Evolutionary conservation across 2,113 vertebrate species (phyloP).

Genomic region (Bucco capensis): DNA sequence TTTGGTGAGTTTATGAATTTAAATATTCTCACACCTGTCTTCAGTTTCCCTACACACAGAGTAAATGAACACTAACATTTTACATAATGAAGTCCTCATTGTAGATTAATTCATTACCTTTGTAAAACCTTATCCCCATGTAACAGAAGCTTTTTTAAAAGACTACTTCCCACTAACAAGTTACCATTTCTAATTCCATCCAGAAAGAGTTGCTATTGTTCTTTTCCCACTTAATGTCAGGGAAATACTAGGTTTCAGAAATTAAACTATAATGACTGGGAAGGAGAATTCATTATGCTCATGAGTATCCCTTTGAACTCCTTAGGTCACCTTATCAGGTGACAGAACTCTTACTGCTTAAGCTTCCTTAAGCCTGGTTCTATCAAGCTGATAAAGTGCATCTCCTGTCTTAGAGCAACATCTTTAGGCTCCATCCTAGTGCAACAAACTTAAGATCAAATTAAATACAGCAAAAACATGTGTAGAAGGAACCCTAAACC

Average conservation of each 20-base stretch:
- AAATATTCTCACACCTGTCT: constrained; percentile 21
- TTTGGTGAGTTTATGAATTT: constrained; percentile 22
- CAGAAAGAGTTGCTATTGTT: not conserved
- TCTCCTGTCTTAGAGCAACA: not conserved
- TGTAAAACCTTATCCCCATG: not conserved
- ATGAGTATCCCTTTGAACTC: not conserved
- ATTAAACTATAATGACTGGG: not conserved
- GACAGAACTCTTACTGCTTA: not conserved
- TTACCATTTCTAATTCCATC: not conserved
- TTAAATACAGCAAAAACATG: not conserved
- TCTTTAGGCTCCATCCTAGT: no score
- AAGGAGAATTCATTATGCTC: not conserved
- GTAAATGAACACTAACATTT: not conserved
- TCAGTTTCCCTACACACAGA: not conserved
- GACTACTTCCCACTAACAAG: not conserved
- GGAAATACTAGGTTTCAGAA: not conserved
- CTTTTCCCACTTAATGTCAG: not conserved
- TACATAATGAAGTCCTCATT: not conserved
- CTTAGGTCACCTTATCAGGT: not conserved
- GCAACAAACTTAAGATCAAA: not conserved
- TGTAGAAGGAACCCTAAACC: rapidly evolving
- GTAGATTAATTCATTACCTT: constrained; percentile 1
- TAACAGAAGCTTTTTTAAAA: not conserved
- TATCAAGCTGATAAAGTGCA: rapidly evolving
- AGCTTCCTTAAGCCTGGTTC: not conserved